These are phyloP conservation scores for Archips crataeganus DNA, from an alignment of 2,888 invertebrate species.

Conservation along the genomic window DNA sequence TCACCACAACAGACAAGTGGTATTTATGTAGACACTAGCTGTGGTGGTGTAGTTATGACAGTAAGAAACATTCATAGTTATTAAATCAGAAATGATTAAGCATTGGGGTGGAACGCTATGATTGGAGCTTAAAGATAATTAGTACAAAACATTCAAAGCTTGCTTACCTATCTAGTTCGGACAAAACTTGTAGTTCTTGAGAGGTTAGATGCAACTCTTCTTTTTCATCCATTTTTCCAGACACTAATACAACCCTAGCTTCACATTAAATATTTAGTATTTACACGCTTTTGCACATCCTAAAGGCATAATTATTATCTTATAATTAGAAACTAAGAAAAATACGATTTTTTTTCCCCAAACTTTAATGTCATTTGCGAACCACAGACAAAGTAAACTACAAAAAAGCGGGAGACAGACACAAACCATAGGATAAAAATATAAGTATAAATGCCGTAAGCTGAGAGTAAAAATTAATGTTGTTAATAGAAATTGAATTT, in stretches of 20 bases:
- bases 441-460: too few species aligned
- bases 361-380: conserved; percentile 39
- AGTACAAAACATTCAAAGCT: conserved; percentile 35
- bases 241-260: conserved; percentile 29
- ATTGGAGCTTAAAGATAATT: not conserved
- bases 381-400: conserved; percentile 22
- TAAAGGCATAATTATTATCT: conserved; percentile 26
- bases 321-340: conserved; percentile 19
- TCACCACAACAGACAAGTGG: not conserved
- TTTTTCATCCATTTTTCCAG: conserved; percentile 82
- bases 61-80: not conserved
- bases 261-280: conserved; percentile 3
- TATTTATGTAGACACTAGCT: not conserved
- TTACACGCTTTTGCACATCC: not conserved
- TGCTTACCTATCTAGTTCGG: conserved; percentile 93
- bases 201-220: conserved; percentile 91
- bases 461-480: too few species aligned
- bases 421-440: not conserved
- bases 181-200: conserved; percentile 93
- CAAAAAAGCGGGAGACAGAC: conserved; percentile 1
- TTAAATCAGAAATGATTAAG: not conserved
- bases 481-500: not conserved
- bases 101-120: not conserved
- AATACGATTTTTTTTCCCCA: conserved; percentile 26
- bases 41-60: not conserved